Evolutionary conservation across 2,888 invertebrate genomes (phyloP), one percentile per base, ranked within the genome.

Genomic region (Nyleta sp.): DNA sequence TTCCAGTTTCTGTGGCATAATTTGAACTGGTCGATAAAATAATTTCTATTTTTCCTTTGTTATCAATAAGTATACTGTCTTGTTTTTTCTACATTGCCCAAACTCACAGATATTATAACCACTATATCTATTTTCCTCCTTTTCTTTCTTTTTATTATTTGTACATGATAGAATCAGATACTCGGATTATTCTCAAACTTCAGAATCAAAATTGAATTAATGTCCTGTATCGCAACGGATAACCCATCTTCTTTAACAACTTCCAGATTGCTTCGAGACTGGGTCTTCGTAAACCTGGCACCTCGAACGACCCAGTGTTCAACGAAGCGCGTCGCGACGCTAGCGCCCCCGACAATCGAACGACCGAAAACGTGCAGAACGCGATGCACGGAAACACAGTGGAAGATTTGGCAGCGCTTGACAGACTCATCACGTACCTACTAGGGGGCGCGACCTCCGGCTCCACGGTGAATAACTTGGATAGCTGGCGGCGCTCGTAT

Each of bases 351-450:
- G 75, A 81, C 0, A 31, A 80, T 18, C 80, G 71, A 24, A 88
- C 88, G 31, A 87, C 88, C 1, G 87, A 91, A 84, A 92, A 91
- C 81, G 13, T 11, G 0, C 48, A 70, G 2, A 75, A 62, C 15
- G 10, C 57, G 2, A 52, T 50, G 57, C 70, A 75, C 18, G 67
- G 57, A 0, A 75, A 71, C 17, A 76, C 70, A 11, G 85, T 67
- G 46, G 93, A 93, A 73, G 94, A 95, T 82, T 92, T 95, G 33
- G 94, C 92, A 24, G 92, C 93, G 1, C 88, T 95, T 52, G 95
- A 95, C 84, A 93, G 93, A 85, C 91, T 95, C 17, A 91, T 95
- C 10, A 93, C 93, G 20, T 93, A 93, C 28, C 89, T 95, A 13
- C 87, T 95, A 15, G 93, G 93, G 31, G 92, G 91, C 68, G 91